Conservation (phyloP, 1,140 invertebrate genomes). For the Augochlora pura region DNA sequence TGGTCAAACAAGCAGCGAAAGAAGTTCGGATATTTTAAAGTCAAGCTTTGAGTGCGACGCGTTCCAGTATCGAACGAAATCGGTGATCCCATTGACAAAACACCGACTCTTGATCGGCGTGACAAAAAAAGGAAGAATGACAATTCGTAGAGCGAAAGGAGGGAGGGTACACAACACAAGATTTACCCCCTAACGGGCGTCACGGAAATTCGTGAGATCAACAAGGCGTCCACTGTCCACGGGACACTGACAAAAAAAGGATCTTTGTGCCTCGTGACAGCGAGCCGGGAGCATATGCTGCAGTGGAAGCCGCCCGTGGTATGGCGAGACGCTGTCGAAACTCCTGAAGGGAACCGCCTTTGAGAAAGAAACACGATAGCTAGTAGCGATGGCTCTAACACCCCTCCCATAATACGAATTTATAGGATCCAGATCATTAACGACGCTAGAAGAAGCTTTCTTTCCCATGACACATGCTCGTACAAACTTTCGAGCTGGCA, state of each 20-base stretch:
- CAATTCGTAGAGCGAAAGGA: neutral
- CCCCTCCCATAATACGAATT: too few species aligned
- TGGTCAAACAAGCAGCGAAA: too few species aligned
- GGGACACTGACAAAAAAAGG: slow-evolving; percentile 44
- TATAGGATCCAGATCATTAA: too few species aligned
- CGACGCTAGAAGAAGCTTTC: too few species aligned
- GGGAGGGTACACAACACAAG: neutral
- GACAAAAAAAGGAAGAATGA: neutral
- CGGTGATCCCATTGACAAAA: neutral
- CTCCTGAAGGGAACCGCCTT: slow-evolving; percentile 1
- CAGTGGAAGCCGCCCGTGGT: slow-evolving; percentile 41
- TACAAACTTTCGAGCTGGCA: too few species aligned
- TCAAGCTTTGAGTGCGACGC: too few species aligned
- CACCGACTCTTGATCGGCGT: neutral
- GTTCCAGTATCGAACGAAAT: neutral
- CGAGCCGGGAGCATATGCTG: slow-evolving; percentile 40
- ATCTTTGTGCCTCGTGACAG: slow-evolving; percentile 34
- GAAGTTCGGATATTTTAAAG: too few species aligned
- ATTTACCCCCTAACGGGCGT: slow-evolving; percentile 3
- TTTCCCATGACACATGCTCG: too few species aligned
- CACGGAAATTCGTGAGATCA: slow-evolving; percentile 53
- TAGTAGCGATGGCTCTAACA: slow-evolving; percentile 5
- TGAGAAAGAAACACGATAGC: neutral
- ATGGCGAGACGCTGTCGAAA: slow-evolving; percentile 27
- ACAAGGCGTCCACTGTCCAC: slow-evolving; percentile 58